Evolutionary conservation across 2,888 invertebrate species (phyloP), one percentile per base, ranked within the genome.

Genomic region (Listrodromus nycthemerus): DNA sequence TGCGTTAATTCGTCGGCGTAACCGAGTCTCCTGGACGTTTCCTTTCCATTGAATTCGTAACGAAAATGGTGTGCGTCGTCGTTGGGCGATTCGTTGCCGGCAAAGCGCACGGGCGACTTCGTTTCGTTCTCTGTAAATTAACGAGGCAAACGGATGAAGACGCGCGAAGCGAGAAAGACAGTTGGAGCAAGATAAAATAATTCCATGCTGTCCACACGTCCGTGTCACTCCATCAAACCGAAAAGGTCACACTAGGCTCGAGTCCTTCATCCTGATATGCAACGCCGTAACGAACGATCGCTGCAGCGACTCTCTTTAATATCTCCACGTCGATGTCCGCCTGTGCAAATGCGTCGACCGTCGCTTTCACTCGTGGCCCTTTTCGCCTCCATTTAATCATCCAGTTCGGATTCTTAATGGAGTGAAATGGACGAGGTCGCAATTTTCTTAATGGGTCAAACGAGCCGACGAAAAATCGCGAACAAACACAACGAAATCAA

Each of bases 151-250:
- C 55, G 61, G 66, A 33, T 37, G 58, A 33, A 58, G 71, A 73
- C n/a, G 13, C 21, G 58, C 58, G 58, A 27, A 58, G 58, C 58
- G 71, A 13, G 52, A 74, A 85, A 88, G 86, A 80, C 80, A 80
- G 80, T 74, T 82, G 86, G 86, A n/a, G 86, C 86, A 84, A 87
- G 87, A 89, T 41, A 50, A 0, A 24, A 55, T 92, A 91, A 92
- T 92, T 90, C 82, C 86, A 89, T 88, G 87, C 86, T 92, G 92
- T 91, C 92, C 84, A 78, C 87, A 86, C 87, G 83, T 86, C 85
- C 71, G 82, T 76, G 82, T 76, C 85, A 83, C 86, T 88, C 90
- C 80, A 84, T 87, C 89, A 84, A 76, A 76, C 71, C 78, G 52
- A 87, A 86, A 86, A 86, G 87, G 87, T 85, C 88, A 89, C 88